Percentiles rank a stretch among this genome's conserved stretches.
phyloP scores from a whole-genome alignment of 2,797 vertebrate genomes.

The Gouania willdenowi region DNA sequence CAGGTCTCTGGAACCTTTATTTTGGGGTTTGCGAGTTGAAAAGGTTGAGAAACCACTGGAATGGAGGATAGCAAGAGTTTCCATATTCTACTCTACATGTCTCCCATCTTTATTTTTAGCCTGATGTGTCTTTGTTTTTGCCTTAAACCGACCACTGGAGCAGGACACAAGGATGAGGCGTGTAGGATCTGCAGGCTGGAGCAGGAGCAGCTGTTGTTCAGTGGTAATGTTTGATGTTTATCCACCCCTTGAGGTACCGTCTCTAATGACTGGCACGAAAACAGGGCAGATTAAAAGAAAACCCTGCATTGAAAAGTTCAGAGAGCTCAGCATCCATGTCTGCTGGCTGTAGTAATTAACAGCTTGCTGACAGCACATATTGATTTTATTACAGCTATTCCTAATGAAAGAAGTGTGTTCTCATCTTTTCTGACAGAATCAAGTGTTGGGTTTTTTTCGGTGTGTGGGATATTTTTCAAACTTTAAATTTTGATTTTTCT shows the following conservation, averaged over 20 bases:
- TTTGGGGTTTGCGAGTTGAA: too few relatives aligned
- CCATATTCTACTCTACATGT: slow-evolving; percentile 32
- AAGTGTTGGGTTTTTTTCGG: too few relatives aligned
- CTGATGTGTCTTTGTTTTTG: slow-evolving; percentile 12
- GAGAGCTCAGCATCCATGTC: slow-evolving; percentile 5
- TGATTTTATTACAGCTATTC: neutral
- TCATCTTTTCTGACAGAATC: too few relatives aligned
- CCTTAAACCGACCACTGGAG: slow-evolving; percentile 32
- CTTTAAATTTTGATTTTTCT: too few relatives aligned
- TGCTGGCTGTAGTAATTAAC: slow-evolving; percentile 13
- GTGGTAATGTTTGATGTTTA: slow-evolving; percentile 35
- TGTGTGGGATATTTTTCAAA: too few relatives aligned
- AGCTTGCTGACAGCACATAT: slow-evolving; percentile 3
- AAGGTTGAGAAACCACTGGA: too few relatives aligned
- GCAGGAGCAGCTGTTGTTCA: slow-evolving; percentile 1
- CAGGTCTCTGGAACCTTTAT: too few relatives aligned
- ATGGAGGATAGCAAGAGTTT: too few relatives aligned
- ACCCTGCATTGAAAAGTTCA: slow-evolving; percentile 8
- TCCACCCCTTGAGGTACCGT: slow-evolving; percentile 2
- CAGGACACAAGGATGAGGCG: slow-evolving; percentile 22
- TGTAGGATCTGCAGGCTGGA: slow-evolving; percentile 18
- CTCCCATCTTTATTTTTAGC: too few relatives aligned
- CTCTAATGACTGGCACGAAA: slow-evolving; percentile 31
- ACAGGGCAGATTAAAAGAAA: slow-evolving; percentile 4
- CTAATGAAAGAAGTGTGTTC: too few relatives aligned